These are phyloP conservation scores for Premnoplex brunnescens DNA, from an alignment of 2,797 vertebrate genomes.

Conservation along the genomic window DNA sequence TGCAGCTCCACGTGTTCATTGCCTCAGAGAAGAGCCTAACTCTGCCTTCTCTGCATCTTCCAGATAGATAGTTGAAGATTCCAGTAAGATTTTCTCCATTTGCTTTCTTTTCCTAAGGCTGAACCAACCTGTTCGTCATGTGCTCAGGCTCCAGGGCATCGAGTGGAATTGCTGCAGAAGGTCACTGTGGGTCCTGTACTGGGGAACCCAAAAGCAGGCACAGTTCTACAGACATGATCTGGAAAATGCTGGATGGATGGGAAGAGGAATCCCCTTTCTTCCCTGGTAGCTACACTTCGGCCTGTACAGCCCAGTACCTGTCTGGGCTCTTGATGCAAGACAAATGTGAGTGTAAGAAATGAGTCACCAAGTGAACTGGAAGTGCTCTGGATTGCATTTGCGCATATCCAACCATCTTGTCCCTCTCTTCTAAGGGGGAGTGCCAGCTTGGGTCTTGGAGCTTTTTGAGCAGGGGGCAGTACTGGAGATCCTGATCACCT, in stretches of 20 bases:
- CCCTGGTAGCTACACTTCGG: background rate
- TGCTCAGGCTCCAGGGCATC: background rate
- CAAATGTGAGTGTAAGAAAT: background rate
- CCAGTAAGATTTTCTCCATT: background rate
- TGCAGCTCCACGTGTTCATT: background rate
- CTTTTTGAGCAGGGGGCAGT: background rate
- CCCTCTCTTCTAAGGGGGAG: background rate
- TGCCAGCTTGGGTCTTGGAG: background rate
- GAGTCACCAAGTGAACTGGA: background rate
- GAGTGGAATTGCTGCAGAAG: background rate
- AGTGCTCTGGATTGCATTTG: background rate
- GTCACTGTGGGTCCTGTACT: background rate
- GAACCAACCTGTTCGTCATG: background rate
- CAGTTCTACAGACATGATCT: background rate
- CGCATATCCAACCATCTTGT: rapidly evolving
- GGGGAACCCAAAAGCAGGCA: background rate
- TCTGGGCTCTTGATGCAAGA: background rate
- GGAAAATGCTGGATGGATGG: background rate
- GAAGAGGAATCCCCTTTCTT: background rate
- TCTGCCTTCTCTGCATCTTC: background rate
- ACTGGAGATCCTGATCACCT: background rate
- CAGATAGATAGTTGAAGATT: background rate
- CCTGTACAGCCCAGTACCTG: background rate
- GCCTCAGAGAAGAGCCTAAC: background rate
- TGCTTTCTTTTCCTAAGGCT: background rate